Base-by-base conservation (phyloP, 2,797 vertebrate species). In the Galago senegalensis region DNA sequence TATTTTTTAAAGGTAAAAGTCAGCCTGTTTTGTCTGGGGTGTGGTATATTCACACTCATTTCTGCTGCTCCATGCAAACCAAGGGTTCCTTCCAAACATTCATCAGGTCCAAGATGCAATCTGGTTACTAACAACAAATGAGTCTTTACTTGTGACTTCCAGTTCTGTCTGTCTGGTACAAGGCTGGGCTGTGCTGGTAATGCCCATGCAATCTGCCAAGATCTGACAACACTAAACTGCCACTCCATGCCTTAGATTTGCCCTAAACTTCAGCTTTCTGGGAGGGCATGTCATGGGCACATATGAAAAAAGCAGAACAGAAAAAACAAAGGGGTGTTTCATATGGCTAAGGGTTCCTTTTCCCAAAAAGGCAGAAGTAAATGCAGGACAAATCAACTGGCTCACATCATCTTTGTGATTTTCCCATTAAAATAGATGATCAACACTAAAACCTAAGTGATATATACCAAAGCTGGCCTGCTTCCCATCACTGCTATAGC, bases 41-140 rank as follows among this genome's bases (percentile, higher is more conserved):
- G 97, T 97, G 97, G 95, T 49, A 73, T 12, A 53, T 34, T 91
- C 85, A 89, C 7, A 77, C 81, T 90, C 91, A n/a, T 89, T 95
- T 90, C 73, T 91, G 63, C 82, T 95, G 63, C 75, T 75, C 93
- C 87, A 86, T 56, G 86, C 82, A 95, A 90, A 96, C 90, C 9
- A 8, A 85, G 31, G 37, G 89, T n/a, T 95, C 49, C 91, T 91
- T 94, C 91, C 95, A 97, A 96, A 95, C 83, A 88, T 49, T 92
- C 76, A 69, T 76, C 77, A 88, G 58, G 93, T 84, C 91, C 97
- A 96, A 95, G 91, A 79, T 21, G 43, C 95, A 96, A 93, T 91
- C 96, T 94, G 96, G 97, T 97, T 96, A 97, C 97, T 97, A 98
- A 97, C 97, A 97, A 98, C 97, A 98, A 96, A 92, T 31, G 49